These are phyloP conservation scores for Mormyrus iriodes DNA, from an alignment of 2,113 vertebrate species.

Conservation along the genomic window DNA sequence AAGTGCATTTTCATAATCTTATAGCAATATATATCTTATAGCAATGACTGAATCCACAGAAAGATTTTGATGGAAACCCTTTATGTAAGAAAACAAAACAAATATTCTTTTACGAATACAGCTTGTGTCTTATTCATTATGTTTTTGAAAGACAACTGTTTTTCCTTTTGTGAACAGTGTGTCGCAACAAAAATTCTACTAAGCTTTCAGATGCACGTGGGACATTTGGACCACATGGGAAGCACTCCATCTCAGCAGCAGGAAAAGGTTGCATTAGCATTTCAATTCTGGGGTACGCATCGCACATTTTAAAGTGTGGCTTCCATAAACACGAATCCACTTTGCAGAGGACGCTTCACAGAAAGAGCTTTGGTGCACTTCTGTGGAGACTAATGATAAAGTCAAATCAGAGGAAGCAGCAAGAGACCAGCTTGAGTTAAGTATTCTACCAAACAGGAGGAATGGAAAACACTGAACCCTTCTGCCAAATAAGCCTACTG, in stretches of 20 bases:
- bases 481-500: neutral
- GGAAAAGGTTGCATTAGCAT: constrained; percentile 27
- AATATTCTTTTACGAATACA: neutral
- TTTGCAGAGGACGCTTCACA: neutral
- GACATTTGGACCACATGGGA: neutral
- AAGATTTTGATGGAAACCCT: neutral
- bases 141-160: neutral
- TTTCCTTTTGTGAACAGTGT: neutral
- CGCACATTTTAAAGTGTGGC: neutral
- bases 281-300: constrained; percentile 13
- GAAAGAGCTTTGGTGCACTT: neutral
- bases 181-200: neutral
- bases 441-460: neutral
- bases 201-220: neutral
- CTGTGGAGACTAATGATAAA: neutral
- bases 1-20: neutral
- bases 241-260: neutral
- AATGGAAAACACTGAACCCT: neutral
- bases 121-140: neutral
- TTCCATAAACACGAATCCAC: constrained; percentile 13
- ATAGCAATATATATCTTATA: neutral
- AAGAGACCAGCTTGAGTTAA: neutral
- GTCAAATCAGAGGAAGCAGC: constrained; percentile 2
- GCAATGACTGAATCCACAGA: neutral
- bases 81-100: neutral